These are phyloP conservation scores for Megaustenia siamemsis DNA, from an alignment of 2,888 invertebrate species.

Conservation along the genomic window DNA sequence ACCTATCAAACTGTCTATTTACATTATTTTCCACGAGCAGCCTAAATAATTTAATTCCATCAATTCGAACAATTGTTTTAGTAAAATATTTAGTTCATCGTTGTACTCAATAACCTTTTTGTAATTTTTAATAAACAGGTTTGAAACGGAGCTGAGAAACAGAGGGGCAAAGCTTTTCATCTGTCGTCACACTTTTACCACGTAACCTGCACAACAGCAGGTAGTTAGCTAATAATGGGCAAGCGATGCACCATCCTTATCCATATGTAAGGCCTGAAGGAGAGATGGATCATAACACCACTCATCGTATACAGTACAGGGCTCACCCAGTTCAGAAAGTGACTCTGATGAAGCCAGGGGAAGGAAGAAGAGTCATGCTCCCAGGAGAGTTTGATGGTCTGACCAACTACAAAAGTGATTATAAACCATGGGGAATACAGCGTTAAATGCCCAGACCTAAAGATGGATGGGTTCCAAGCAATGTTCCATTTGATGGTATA, in stretches of 20 bases:
- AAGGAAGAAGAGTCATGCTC: slow-evolving; percentile 60
- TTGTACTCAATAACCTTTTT: no score
- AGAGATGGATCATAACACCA: slow-evolving; percentile 76
- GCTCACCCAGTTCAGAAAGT: slow-evolving; percentile 68
- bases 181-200: no score
- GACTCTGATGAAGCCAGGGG: slow-evolving; percentile 66
- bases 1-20: no score
- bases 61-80: no score
- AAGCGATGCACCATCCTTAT: slow-evolving; percentile 72
- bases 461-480: slow-evolving; percentile 73
- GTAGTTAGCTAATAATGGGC: no score
- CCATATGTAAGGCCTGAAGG: slow-evolving; percentile 75
- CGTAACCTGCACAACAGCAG: no score
- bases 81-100: no score
- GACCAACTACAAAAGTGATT: slow-evolving; percentile 76
- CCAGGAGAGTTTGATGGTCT: slow-evolving; percentile 72
- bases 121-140: no score
- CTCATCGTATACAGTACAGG: slow-evolving; percentile 72
- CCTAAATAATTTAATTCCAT: no score
- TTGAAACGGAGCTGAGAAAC: no score
- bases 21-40: no score
- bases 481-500: slow-evolving; percentile 78
- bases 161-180: no score
- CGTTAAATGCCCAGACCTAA: slow-evolving; percentile 63
- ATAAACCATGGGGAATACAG: slow-evolving; percentile 69